A percentile compares a stretch with the other conserved stretches of the same genome.
Conservation (phyloP, 2,797 vertebrate genomes). For the Leuciscus waleckii region DNA sequence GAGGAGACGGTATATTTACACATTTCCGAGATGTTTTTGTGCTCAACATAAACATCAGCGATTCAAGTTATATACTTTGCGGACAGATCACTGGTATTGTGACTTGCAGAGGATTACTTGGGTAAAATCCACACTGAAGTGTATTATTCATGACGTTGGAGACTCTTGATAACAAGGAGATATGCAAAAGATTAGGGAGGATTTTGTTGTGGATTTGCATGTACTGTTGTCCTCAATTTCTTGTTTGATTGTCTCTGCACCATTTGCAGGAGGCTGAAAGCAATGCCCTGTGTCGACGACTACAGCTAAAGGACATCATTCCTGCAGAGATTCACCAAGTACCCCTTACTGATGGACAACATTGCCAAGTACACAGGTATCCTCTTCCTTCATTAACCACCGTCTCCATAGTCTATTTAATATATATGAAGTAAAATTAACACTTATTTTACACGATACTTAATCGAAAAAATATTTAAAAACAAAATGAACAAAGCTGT, state of each 20-base stretch:
- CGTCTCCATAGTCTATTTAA: constrained; percentile 31
- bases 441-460: neutral
- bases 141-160: constrained; percentile 19
- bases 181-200: constrained; percentile 10
- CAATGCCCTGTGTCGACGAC: constrained; percentile 90
- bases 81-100: neutral
- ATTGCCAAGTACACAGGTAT: constrained; percentile 74
- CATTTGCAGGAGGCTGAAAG: constrained; percentile 86
- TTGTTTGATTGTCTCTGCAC: neutral
- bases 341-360: constrained; percentile 79
- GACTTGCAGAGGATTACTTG: constrained; percentile 26
- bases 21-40: neutral
- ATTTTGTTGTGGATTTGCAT: constrained; percentile 35
- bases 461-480: neutral
- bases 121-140: neutral
- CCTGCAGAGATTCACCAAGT: constrained; percentile 94
- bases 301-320: constrained; percentile 98
- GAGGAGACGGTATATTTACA: neutral
- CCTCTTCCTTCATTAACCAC: constrained; percentile 53
- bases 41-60: neutral
- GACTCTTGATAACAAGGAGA: constrained; percentile 16
- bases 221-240: constrained; percentile 16
- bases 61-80: neutral
- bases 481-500: constrained; percentile 65
- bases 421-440: neutral